Conservation (phyloP, 1,140 invertebrate species). For the Trypoxylus dichotomus region DNA sequence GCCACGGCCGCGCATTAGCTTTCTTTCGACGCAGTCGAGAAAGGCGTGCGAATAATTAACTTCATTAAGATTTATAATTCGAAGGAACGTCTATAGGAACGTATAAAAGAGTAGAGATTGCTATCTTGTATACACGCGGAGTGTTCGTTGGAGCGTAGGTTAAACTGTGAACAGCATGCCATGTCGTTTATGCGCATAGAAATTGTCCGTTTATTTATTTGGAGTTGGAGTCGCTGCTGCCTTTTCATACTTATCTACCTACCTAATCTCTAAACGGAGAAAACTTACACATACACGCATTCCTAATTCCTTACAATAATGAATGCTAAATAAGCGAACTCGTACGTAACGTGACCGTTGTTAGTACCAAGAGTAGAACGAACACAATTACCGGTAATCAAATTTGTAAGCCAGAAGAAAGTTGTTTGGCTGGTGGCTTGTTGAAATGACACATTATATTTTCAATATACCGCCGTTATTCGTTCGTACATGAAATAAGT, state of each 20-base stretch:
- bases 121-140: not conserved
- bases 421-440: too few relatives aligned
- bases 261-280: not conserved
- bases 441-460: too few relatives aligned
- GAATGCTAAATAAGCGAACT: not conserved
- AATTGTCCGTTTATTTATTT: slow-evolving; percentile 14
- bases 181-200: slow-evolving; percentile 7
- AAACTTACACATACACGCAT: not conserved
- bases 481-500: too few relatives aligned
- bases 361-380: too few relatives aligned
- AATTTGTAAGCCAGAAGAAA: too few relatives aligned
- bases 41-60: slow-evolving; percentile 20
- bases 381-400: too few relatives aligned
- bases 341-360: too few relatives aligned
- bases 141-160: not conserved
- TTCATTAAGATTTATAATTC: slow-evolving; percentile 23
- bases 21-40: not conserved
- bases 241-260: not conserved
- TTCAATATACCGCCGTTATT: too few relatives aligned
- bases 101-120: not conserved
- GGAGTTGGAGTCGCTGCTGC: not conserved
- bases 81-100: not conserved
- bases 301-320: not conserved
- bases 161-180: slow-evolving; percentile 8
- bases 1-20: not conserved